A percentile compares a stretch with the other conserved stretches of the same genome.
Evolutionary conservation across 2,797 vertebrate species (phyloP).

Genomic region (Ceyx erithaca): DNA sequence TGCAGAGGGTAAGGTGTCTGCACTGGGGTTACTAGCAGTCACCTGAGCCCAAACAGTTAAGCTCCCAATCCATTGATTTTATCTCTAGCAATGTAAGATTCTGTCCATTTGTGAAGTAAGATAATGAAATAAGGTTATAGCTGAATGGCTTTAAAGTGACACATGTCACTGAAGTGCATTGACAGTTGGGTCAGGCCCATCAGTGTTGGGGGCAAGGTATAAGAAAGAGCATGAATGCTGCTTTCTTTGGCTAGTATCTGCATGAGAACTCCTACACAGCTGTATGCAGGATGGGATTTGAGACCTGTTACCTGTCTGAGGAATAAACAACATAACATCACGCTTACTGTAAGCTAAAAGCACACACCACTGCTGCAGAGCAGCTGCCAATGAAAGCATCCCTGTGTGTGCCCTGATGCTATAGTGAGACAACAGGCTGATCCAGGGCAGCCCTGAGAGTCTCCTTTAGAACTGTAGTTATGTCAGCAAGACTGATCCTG

Average conservation of each 20-base stretch:
- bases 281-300: not conserved
- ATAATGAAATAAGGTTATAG: not conserved
- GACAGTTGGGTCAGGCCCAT: not conserved
- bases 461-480: not conserved
- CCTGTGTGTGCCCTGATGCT: not conserved
- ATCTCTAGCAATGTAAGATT: not conserved
- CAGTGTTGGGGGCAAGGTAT: not conserved
- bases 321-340: not conserved
- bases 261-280: not conserved
- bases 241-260: not conserved
- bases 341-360: not conserved
- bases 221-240: not conserved
- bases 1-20: conserved; percentile 71
- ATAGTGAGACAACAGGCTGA: not conserved
- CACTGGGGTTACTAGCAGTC: not conserved
- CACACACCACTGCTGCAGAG: not conserved
- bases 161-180: not conserved
- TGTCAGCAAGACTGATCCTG: not conserved
- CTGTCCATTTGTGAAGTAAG: not conserved
- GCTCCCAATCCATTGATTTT: not conserved
- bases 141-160: not conserved
- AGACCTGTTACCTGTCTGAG: not conserved
- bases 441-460: not conserved
- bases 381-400: not conserved
- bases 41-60: not conserved